Evolutionary conservation across 2,888 invertebrate genomes (phyloP).

Genomic region (Chrysolina oricalcia): DNA sequence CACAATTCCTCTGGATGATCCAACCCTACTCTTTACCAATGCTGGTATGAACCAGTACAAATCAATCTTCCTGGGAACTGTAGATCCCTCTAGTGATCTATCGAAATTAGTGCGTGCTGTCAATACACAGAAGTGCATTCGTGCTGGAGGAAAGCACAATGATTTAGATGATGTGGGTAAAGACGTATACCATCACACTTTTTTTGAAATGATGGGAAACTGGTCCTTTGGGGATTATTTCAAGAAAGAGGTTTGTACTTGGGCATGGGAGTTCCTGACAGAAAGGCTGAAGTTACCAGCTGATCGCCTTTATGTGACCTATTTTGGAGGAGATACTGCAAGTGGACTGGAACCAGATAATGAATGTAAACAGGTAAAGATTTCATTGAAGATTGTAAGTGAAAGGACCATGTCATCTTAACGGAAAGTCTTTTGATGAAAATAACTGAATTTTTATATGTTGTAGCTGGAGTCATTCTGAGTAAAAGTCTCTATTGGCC

Average conservation of each 20-base stretch:
- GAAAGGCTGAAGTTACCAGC: slow-evolving; percentile 84
- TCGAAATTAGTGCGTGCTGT: slow-evolving; percentile 90
- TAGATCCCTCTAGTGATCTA: slow-evolving; percentile 97
- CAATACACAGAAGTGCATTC: slow-evolving; percentile 99
- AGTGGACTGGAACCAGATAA: slow-evolving; percentile 91
- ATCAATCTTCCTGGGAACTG: slow-evolving; percentile 96
- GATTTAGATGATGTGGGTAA: slow-evolving; percentile 99
- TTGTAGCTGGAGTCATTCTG: too few species aligned
- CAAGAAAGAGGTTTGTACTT: slow-evolving; percentile 96
- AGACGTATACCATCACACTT: slow-evolving; percentile 99
- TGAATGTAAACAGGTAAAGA: slow-evolving; percentile 83
- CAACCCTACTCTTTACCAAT: slow-evolving; percentile 97
- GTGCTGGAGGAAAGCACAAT: slow-evolving; percentile 99
- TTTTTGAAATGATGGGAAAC: slow-evolving; percentile 99
- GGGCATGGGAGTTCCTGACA: slow-evolving; percentile 98
- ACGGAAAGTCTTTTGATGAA: too few species aligned
- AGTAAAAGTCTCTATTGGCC: too few species aligned
- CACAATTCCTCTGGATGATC: slow-evolving; percentile 97
- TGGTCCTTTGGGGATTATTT: slow-evolving; percentile 99
- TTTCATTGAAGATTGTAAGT: background rate
- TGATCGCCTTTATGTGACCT: slow-evolving; percentile 96
- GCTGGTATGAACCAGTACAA: slow-evolving; percentile 99
- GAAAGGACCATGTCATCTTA: background rate
- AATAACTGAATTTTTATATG: too few species aligned
- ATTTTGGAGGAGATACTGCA: slow-evolving; percentile 94